Conservation (phyloP, 2,113 vertebrate genomes). For the Arizona elegans region DNA sequence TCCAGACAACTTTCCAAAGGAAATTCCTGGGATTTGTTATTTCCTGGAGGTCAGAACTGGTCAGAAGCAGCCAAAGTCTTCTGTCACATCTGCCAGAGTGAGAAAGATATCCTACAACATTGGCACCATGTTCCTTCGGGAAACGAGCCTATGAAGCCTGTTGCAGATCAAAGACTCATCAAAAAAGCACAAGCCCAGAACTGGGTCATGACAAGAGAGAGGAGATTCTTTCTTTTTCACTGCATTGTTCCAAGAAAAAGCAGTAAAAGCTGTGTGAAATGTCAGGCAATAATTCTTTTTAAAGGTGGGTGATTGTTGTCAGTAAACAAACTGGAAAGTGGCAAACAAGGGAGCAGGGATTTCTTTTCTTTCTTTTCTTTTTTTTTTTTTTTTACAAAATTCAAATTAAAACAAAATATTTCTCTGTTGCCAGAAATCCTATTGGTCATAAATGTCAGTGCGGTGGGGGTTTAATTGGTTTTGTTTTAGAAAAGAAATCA, state of each 20-base stretch:
- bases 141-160: constrained; percentile 91
- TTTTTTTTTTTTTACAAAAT: neutral
- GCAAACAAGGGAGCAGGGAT: constrained; percentile 6
- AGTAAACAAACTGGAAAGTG: constrained; percentile 40
- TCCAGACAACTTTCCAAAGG: constrained; percentile 98
- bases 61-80: constrained; percentile 82
- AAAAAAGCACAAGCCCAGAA: constrained; percentile 76
- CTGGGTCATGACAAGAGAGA: constrained; percentile 61
- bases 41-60: constrained; percentile 91
- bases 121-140: constrained; percentile 98
- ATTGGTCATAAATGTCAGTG: neutral
- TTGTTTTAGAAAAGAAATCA: constrained; percentile 15
- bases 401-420: constrained; percentile 18
- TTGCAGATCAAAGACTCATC: constrained; percentile 70
- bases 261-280: constrained; percentile 64
- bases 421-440: neutral
- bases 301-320: constrained; percentile 62
- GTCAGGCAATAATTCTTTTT: constrained; percentile 77
- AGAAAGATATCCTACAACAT: constrained; percentile 97
- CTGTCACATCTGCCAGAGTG: constrained; percentile 84
- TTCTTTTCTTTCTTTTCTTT: neutral
- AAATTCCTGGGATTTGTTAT: constrained; percentile 96
- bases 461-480: neutral
- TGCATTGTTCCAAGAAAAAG: constrained; percentile 58
- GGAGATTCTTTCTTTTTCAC: constrained; percentile 62